Evolutionary conservation across 2,113 vertebrate genomes (phyloP), one percentile per base, ranked within the genome.

Genomic region (Clupea harengus): DNA sequence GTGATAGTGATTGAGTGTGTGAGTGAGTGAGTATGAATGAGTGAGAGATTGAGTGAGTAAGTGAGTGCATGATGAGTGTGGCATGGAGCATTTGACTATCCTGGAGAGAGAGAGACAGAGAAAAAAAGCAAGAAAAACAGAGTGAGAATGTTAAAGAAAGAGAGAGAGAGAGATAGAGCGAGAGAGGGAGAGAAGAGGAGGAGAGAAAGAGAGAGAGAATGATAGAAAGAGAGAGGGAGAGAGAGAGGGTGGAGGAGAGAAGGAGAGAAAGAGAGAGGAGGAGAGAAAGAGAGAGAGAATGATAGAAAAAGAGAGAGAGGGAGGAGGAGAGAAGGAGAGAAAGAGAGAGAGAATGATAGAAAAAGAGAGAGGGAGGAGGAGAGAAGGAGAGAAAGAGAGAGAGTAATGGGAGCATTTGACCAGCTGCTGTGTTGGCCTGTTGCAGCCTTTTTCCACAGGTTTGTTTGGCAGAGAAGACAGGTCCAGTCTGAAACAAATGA

Each of bases 321-420:
- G 22, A 64, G 8, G 60, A 39, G 39, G 39, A 39, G 39, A 39
- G 39, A 39, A 39, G 39, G 39, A 39, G 39, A 39, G 39, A 39
- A 39, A 39, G 39, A 39, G 39, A 39, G 39, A 39, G 39, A 39
- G 39, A 39, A 39, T 39, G 39, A 39, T 39, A 39, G n/a, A 39
- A 39, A 39, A 1, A 39, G 39, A 39, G 39, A 64, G 60, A 64
- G 60, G n/a, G 22, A 64, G 60, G 7, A 4, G 2, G 22, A 64
- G 60, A 22, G 5, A 22, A 47, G n/a, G 83, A 81, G 85, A 84
- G 81, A 82, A 15, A 45, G 82, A 67, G 82, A 25, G 39, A 86
- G 45, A 32, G 20, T 78, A 13, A 6, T 44, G 72, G 72, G 72
- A 39, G 17, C 25, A 32, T 11, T 78, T 78, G 72, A 44, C 72